phyloP scores from a whole-genome alignment of 2,888 invertebrate genomes.

The Diploptera punctata region DNA sequence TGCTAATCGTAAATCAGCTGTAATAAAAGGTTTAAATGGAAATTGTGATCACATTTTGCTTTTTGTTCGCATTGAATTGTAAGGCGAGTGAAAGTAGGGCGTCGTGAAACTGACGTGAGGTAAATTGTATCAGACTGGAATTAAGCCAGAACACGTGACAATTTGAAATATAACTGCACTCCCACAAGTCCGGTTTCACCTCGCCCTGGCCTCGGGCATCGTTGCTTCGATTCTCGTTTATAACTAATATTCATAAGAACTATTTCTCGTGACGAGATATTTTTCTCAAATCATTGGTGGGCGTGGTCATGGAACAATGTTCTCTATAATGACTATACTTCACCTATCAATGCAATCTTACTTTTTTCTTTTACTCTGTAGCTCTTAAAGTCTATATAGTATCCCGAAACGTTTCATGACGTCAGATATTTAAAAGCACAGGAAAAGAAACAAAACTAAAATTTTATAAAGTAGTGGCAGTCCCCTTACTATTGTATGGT shows the following conservation, averaged over 20 bases:
- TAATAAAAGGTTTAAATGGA: too few relatives aligned
- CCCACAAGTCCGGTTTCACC: constrained; percentile 19
- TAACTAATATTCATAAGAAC: neutral
- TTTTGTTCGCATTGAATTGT: too few relatives aligned
- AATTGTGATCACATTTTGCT: too few relatives aligned
- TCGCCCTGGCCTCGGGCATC: neutral
- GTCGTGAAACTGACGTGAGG: neutral
- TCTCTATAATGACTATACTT: neutral
- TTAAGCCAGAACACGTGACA: neutral
- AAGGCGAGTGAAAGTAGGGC: neutral
- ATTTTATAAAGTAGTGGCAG: too few relatives aligned
- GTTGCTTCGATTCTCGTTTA: neutral
- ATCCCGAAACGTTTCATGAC: too few relatives aligned
- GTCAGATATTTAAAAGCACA: too few relatives aligned
- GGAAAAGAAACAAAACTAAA: too few relatives aligned
- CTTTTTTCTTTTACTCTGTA: too few relatives aligned
- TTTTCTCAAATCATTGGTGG: neutral
- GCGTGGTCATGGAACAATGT: neutral
- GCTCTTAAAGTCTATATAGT: too few relatives aligned
- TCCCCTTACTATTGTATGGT: too few relatives aligned
- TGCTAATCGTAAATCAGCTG: too few relatives aligned
- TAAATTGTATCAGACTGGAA: neutral
- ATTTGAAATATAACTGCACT: neutral
- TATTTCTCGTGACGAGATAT: neutral
- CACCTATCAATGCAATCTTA: neutral